Evolutionary conservation across 2,113 vertebrate genomes (phyloP).

Genomic region (Seriola dumerili): DNA sequence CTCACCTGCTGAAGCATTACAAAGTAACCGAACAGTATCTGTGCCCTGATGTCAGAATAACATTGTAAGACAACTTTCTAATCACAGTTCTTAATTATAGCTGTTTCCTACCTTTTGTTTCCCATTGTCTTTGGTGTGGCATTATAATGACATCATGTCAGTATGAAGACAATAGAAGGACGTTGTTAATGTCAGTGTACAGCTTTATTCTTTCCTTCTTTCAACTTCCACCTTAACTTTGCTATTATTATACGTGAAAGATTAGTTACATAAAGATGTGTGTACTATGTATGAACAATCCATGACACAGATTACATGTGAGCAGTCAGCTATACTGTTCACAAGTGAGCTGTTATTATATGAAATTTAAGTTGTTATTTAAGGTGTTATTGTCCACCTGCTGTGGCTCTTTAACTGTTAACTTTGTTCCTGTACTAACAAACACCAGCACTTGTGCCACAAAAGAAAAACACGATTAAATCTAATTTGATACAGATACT

Average conservation of each 20-base stretch:
- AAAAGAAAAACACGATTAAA: not conserved
- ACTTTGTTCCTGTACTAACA: not conserved
- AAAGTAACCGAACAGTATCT: not conserved
- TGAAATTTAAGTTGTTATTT: conserved; percentile 7
- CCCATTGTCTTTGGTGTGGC: not conserved
- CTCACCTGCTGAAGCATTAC: not conserved
- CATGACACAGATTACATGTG: conserved; percentile 35
- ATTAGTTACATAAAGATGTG: conserved; percentile 11
- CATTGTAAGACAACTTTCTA: conserved; percentile 1
- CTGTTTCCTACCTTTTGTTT: conserved; percentile 41
- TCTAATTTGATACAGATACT: not conserved
- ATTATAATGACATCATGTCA: conserved; percentile 62
- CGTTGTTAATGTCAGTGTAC: conserved; percentile 21
- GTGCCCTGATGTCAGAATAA: conserved; percentile 1
- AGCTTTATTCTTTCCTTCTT: conserved; percentile 30
- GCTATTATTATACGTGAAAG: conserved; percentile 45
- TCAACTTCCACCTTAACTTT: conserved; percentile 25
- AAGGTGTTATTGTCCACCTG: not conserved
- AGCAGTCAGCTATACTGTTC: conserved; percentile 8
- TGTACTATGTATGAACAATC: conserved; percentile 17
- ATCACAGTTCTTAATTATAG: conserved; percentile 65
- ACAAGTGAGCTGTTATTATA: conserved; percentile 22
- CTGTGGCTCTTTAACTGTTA: not conserved
- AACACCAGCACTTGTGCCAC: not conserved
- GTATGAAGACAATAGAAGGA: conserved; percentile 50